phyloP scores from a whole-genome alignment of 2,113 vertebrate species.

The Phoxinus phoxinus region DNA sequence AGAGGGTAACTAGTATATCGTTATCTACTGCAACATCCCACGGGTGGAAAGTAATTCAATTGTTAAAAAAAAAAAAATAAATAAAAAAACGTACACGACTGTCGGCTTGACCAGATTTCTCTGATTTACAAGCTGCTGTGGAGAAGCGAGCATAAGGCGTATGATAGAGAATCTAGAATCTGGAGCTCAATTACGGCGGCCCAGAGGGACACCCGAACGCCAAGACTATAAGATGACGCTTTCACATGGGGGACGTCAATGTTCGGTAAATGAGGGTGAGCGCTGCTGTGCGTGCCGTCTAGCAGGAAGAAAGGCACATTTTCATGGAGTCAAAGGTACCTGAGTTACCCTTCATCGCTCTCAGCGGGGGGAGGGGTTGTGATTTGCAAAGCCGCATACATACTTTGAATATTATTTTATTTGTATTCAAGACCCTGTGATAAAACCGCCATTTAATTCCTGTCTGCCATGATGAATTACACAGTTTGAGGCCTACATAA shows the following conservation, averaged over 20 bases:
- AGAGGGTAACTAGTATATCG: slow-evolving; percentile 41
- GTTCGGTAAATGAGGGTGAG: neutral
- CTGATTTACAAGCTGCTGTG: slow-evolving; percentile 32
- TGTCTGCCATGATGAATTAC: slow-evolving; percentile 52
- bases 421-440: slow-evolving; percentile 19
- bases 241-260: neutral
- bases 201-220: neutral
- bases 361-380: neutral
- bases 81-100: neutral
- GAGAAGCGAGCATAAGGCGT: slow-evolving; percentile 34
- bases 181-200: slow-evolving; percentile 27
- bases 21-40: slow-evolving; percentile 35
- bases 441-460: slow-evolving; percentile 50
- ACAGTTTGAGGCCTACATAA: slow-evolving; percentile 39
- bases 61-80: neutral
- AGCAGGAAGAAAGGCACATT: neutral
- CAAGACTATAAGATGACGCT: neutral
- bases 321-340: neutral
- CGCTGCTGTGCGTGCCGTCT: no score
- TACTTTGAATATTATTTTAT: slow-evolving; percentile 35
- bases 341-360: neutral
- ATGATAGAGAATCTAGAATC: slow-evolving; percentile 30
- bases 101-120: slow-evolving; percentile 25
- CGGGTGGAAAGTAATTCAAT: slow-evolving; percentile 33
- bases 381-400: slow-evolving; percentile 11